Percentiles rank a stretch among this genome's conserved stretches.
Evolutionary conservation across 2,888 invertebrate genomes (phyloP).

Genomic region (Fragum whitleyi): DNA sequence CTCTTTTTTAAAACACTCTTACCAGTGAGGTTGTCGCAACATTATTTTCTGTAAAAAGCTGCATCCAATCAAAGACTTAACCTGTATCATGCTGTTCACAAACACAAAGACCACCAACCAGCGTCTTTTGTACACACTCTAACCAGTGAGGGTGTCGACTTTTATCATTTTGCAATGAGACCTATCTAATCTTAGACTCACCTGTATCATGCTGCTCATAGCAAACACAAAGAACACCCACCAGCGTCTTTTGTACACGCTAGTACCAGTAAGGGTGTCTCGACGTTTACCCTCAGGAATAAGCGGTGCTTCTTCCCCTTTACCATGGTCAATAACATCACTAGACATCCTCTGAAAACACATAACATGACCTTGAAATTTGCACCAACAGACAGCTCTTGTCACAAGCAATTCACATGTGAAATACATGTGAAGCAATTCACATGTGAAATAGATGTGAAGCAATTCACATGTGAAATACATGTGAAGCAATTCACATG

Average conservation of each 20-base stretch:
- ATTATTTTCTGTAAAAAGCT: no score
- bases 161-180: no score
- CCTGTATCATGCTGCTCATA: conserved; percentile 50
- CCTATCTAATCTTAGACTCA: no score
- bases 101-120: conserved; percentile 59
- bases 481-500: no score
- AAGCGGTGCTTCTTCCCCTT: conserved; percentile 8
- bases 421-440: no score
- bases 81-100: conserved; percentile 52
- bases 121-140: conserved; percentile 39
- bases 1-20: conserved; percentile 39
- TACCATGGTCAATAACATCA: not conserved
- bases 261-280: conserved; percentile 20
- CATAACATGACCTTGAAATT: not conserved
- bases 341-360: not conserved
- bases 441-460: no score
- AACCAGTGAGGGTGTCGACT: conserved; percentile 18
- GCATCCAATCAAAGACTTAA: no score
- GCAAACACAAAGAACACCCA: conserved; percentile 56
- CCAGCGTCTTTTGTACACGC: conserved; percentile 48
- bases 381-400: no score
- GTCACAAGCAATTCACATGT: no score
- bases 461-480: no score
- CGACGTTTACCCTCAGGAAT: not conserved
- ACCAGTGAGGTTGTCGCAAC: conserved; percentile 6